Evolutionary conservation across 1,140 invertebrate genomes (phyloP).

Genomic region (Drosophila burlai): DNA sequence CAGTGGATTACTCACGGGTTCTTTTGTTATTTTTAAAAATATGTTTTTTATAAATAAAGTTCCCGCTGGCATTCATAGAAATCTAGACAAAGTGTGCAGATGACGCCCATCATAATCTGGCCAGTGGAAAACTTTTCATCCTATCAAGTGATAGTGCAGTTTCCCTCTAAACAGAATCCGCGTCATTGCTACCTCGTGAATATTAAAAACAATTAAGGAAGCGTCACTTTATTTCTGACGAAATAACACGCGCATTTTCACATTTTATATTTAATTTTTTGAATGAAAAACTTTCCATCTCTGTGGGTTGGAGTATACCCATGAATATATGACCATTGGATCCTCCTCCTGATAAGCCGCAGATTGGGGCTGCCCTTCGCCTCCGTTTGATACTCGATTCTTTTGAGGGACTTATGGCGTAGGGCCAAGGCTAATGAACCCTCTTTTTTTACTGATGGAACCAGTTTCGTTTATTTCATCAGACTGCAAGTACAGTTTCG

Average conservation of each 20-base stretch:
- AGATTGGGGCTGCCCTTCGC: slow-evolving; percentile 41
- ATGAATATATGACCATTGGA: slow-evolving; percentile 5
- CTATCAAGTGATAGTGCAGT: slow-evolving; percentile 12
- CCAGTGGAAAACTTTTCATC: slow-evolving; percentile 36
- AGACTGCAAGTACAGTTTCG: slow-evolving; percentile 33
- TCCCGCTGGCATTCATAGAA: background rate
- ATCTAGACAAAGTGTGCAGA: background rate
- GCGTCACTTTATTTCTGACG: background rate
- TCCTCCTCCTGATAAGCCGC: slow-evolving; percentile 27
- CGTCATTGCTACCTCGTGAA: slow-evolving; percentile 22
- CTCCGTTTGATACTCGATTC: slow-evolving; percentile 12
- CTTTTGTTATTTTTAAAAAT: slow-evolving; percentile 20
- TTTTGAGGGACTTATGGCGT: slow-evolving; percentile 15
- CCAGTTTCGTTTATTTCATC: slow-evolving; percentile 41
- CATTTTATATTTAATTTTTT: background rate
- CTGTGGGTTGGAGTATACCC: background rate
- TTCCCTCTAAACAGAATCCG: slow-evolving; percentile 5
- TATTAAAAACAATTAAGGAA: slow-evolving; percentile 5
- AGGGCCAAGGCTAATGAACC: slow-evolving; percentile 68
- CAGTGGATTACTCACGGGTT: slow-evolving; percentile 15
- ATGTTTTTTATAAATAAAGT: slow-evolving; percentile 8
- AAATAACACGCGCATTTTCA: background rate
- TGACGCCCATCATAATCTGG: slow-evolving; percentile 16
- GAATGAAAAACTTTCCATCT: background rate
- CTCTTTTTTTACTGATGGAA: slow-evolving; percentile 11